These are phyloP conservation scores for Drosophila seguyi DNA, from an alignment of 1,140 invertebrate species.

Conservation along the genomic window DNA sequence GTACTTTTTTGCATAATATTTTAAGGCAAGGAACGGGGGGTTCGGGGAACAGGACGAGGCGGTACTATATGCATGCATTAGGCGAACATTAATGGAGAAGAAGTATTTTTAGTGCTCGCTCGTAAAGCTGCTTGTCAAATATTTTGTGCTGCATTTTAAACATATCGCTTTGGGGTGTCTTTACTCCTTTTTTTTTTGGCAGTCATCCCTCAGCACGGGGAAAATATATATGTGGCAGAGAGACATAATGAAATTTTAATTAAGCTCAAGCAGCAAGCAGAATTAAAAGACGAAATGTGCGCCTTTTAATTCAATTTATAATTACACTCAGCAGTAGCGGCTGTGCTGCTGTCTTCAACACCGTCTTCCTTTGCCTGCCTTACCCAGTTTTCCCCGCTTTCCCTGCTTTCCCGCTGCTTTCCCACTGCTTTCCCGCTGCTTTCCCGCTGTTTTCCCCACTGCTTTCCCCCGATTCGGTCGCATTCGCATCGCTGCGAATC, in stretches of 20 bases:
- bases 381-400: neutral
- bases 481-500: conserved; percentile 58
- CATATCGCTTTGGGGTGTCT: conserved; percentile 28
- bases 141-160: conserved; percentile 75
- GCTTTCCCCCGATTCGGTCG: conserved; percentile 10
- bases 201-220: conserved; percentile 18
- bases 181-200: neutral
- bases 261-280: conserved; percentile 67
- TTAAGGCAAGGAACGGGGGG: neutral
- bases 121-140: conserved; percentile 80
- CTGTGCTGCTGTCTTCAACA: conserved; percentile 10
- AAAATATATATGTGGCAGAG: conserved; percentile 45
- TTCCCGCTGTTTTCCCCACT: neutral
- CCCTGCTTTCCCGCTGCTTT: neutral
- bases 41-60: neutral
- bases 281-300: conserved; percentile 67
- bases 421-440: neutral
- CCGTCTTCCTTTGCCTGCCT: neutral
- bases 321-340: conserved; percentile 55
- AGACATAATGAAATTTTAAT: conserved; percentile 80
- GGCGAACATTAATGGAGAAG: conserved; percentile 46
- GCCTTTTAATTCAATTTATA: conserved; percentile 82
- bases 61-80: conserved; percentile 32
- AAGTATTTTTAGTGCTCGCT: conserved; percentile 77
- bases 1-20: conserved; percentile 31